Conservation (phyloP, 2,888 invertebrate species). For the Drosophila monieri region DNA sequence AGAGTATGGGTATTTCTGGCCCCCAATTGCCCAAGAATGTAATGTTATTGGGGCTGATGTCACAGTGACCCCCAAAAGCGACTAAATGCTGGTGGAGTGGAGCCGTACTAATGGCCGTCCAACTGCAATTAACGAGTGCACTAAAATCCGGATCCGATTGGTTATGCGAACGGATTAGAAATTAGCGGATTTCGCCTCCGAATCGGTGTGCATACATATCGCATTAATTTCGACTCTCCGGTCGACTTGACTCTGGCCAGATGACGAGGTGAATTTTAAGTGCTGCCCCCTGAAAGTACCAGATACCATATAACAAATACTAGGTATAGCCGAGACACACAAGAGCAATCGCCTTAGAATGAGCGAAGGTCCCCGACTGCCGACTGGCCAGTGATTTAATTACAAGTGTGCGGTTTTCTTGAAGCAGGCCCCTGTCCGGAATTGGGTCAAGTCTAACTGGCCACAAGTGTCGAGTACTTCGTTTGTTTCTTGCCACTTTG, state of each 20-base stretch:
- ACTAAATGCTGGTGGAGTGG: not conserved
- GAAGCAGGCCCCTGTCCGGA: conserved; percentile 35
- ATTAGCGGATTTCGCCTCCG: conserved; percentile 40
- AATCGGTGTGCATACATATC: conserved; percentile 57
- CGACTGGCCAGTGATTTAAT: conserved; percentile 25
- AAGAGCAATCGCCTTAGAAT: conserved; percentile 32
- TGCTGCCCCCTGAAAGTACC: conserved; percentile 10
- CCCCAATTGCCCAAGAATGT: not conserved
- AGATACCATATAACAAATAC: not conserved
- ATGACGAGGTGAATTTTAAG: conserved; percentile 67
- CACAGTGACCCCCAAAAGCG: conserved; percentile 1
- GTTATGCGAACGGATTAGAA: conserved; percentile 45
- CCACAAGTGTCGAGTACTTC: conserved; percentile 32
- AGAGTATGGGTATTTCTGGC: not conserved
- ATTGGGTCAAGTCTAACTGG: conserved; percentile 74
- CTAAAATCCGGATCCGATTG: conserved; percentile 1
- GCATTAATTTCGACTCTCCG: conserved; percentile 22
- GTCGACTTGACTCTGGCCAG: conserved; percentile 9
- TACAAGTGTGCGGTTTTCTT: conserved; percentile 34
- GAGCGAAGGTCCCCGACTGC: conserved; percentile 29
- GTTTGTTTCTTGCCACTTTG: conserved; percentile 12
- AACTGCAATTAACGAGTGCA: conserved; percentile 20
- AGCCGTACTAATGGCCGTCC: conserved; percentile 2
- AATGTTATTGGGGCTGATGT: not conserved
- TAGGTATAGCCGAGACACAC: not conserved